A percentile compares a stretch with the other conserved stretches of the same genome.
These are phyloP conservation scores for Andinoacara biseriatus DNA, from an alignment of 2,113 vertebrate genomes.

Conservation along the genomic window DNA sequence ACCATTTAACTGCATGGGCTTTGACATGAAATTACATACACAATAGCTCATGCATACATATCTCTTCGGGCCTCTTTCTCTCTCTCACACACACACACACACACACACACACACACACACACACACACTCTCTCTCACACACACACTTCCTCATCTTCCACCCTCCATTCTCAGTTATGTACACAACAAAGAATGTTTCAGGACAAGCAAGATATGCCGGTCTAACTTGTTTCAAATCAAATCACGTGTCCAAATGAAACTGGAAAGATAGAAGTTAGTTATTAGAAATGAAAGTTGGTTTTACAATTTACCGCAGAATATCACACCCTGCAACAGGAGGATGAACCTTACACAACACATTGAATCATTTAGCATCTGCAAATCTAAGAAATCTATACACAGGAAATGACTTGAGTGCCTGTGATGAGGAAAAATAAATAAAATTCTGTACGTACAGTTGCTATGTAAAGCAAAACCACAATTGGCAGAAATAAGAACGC, in stretches of 20 bases:
- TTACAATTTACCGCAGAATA: background rate
- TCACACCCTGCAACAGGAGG: slow-evolving; percentile 27
- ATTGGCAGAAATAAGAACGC: slow-evolving; percentile 9
- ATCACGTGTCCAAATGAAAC: slow-evolving; percentile 8
- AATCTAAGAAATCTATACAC: slow-evolving; percentile 17
- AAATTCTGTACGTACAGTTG: slow-evolving; percentile 24
- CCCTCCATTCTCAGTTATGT: slow-evolving; percentile 6
- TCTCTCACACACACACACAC: background rate
- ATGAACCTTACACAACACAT: slow-evolving; percentile 13
- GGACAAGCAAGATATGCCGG: background rate
- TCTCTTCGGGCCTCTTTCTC: slow-evolving; percentile 2
- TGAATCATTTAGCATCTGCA: slow-evolving; percentile 57
- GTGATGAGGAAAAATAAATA: background rate
- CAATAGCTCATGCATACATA: slow-evolving; percentile 14
- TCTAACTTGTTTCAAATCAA: slow-evolving; percentile 20
- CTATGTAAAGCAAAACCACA: slow-evolving; percentile 49
- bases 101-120: background rate
- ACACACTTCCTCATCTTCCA: background rate
- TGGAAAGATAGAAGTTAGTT: background rate
- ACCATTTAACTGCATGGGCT: slow-evolving; percentile 25
- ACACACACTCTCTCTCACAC: background rate
- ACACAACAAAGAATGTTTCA: slow-evolving; percentile 29
- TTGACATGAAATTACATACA: slow-evolving; percentile 46
- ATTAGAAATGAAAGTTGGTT: background rate
- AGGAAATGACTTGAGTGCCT: slow-evolving; percentile 34